These are phyloP conservation scores for Loripinus fragilis DNA, from an alignment of 2,888 invertebrate genomes.

Conservation along the genomic window DNA sequence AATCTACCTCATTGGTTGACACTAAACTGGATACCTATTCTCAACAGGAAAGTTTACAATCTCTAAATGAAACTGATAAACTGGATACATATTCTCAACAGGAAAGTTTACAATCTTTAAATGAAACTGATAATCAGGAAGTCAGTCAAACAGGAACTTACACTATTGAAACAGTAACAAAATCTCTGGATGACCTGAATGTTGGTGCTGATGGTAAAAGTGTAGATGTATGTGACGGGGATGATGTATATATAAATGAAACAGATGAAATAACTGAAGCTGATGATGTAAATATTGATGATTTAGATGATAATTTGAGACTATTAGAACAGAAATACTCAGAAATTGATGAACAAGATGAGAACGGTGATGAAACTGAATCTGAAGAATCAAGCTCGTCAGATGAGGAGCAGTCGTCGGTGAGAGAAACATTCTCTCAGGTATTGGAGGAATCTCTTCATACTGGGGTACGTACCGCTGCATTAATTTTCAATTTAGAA, in stretches of 20 bases:
- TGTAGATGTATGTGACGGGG: slow-evolving; percentile 83
- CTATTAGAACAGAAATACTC: slow-evolving; percentile 23
- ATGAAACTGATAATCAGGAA: slow-evolving; percentile 18
- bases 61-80: slow-evolving; percentile 2
- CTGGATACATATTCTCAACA: slow-evolving; percentile 15
- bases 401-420: slow-evolving; percentile 29
- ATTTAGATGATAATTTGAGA: slow-evolving; percentile 22
- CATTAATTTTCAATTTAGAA: no score
- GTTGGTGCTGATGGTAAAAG: slow-evolving; percentile 82
- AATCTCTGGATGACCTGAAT: background rate
- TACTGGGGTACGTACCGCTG: slow-evolving; percentile 59
- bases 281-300: slow-evolving; percentile 31
- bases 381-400: slow-evolving; percentile 34
- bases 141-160: slow-evolving; percentile 36
- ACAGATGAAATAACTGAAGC: background rate
- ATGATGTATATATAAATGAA: slow-evolving; percentile 27
- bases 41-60: slow-evolving; percentile 14
- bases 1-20: slow-evolving; percentile 47
- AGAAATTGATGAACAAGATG: slow-evolving; percentile 32
- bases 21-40: slow-evolving; percentile 3
- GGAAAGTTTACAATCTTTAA: slow-evolving; percentile 11
- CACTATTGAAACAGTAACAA: slow-evolving; percentile 21
- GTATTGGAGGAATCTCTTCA: slow-evolving; percentile 41
- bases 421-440: slow-evolving; percentile 40
- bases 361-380: slow-evolving; percentile 31